These are phyloP conservation scores for Listronotus oregonensis DNA, from an alignment of 1,140 invertebrate genomes.

Conservation along the genomic window DNA sequence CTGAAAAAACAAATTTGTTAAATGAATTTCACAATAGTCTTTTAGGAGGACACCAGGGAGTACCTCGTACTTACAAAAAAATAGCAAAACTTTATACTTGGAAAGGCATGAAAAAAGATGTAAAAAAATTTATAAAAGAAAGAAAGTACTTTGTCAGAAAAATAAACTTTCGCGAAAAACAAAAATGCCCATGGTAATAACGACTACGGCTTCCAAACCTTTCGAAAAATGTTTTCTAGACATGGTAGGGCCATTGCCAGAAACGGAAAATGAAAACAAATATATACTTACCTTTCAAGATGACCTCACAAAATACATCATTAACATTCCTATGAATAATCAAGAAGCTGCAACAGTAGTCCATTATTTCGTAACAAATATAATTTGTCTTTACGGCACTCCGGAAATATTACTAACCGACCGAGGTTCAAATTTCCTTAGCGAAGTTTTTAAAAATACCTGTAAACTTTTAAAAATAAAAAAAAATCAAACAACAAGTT, in stretches of 20 bases:
- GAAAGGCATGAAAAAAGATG: no score
- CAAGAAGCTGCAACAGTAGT: constrained; percentile 51
- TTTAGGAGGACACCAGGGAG: no score
- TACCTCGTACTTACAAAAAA: no score
- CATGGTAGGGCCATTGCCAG: constrained; percentile 20
- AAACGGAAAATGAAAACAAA: constrained; percentile 10
- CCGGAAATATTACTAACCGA: constrained; percentile 44
- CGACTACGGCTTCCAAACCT: no score
- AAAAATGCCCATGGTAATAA: no score
- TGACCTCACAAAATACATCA: constrained; percentile 53
- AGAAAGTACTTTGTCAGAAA: no score
- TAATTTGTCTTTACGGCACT: constrained; percentile 42
- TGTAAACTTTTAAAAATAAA: constrained; percentile 46
- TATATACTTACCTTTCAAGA: constrained; percentile 51
- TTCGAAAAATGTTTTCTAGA: constrained; percentile 28
- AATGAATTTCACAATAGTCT: no score
- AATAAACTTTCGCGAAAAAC: no score
- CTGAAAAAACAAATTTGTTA: no score
- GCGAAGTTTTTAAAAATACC: constrained; percentile 45
- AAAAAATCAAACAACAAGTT: constrained; percentile 39
- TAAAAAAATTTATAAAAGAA: no score
- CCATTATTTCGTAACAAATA: constrained; percentile 34
- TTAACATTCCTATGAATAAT: constrained; percentile 46
- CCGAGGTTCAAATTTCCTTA: constrained; percentile 49
- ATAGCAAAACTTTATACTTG: no score